Evolutionary conservation across 1,140 invertebrate species (phyloP), one percentile per base, ranked within the genome.

Genomic region (Drosophila triauraria): DNA sequence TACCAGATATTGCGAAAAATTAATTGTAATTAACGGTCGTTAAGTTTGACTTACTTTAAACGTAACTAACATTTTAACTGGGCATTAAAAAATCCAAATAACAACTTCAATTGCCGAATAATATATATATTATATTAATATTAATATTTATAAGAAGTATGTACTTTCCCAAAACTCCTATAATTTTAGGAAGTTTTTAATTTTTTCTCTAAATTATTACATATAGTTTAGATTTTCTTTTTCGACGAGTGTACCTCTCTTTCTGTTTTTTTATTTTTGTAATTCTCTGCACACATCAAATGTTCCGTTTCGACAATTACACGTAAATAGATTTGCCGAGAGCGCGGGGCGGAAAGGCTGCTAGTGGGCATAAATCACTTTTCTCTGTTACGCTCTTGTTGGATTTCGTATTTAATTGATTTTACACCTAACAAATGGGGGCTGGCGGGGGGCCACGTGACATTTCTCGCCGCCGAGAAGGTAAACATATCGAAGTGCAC

Each of bases 331-430:
- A 77, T 72, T 82, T 83, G 48, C 65, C 13, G 20, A 13, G n/a
- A 27, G 40, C 47, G 17, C 13, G 20, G 44, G 32, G 56, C 38
- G 32, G 69, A 44, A 53, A 32, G 43, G 10, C 51, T 75, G 62
- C 40, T 69, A 60, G 57, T 43, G 64, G 65, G 57, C 65, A 75
- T 75, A 75, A 75, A 75, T 75, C 72, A 63, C 65, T 71, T 67
- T 72, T 61, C 54, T 25, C 42, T 47, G 35, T 68, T 46, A 42
- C 50, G 35, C 53, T 40, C 59, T 67, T 61, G 61, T 72, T 67
- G 43, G 62, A 51, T 81, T 74, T 78, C 59, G 56, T 65, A 50
- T 82, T 86, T 79, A 68, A 86, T 86, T 86, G 84, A 86, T 79
- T 86, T 86, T 77, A 80, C 79, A 86, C 71, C 78, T 78, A 67